These are phyloP conservation scores for Sturmia bella DNA, from an alignment of 2,888 invertebrate genomes.

Conservation along the genomic window DNA sequence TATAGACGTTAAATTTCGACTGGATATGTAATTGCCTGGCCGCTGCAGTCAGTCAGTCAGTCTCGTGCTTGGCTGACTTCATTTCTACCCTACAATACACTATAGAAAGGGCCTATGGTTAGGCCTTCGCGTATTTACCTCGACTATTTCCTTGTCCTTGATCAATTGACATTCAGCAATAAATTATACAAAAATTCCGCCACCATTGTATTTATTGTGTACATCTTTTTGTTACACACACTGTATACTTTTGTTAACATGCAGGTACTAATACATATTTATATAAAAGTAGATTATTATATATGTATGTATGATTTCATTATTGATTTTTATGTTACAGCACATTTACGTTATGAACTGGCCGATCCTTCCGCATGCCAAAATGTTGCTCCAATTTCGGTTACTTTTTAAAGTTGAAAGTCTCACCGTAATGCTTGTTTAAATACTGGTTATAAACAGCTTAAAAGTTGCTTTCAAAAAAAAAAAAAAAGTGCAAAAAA, in stretches of 20 bases:
- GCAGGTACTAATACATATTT: neutral
- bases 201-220: no score
- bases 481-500: neutral
- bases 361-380: slow-evolving; percentile 68
- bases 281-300: slow-evolving; percentile 1
- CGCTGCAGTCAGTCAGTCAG: no score
- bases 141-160: no score
- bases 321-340: slow-evolving; percentile 61
- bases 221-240: neutral
- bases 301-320: slow-evolving; percentile 39
- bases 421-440: neutral
- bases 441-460: slow-evolving; percentile 13
- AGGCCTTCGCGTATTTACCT: no score
- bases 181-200: no score
- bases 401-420: neutral
- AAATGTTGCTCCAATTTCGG: slow-evolving; percentile 39
- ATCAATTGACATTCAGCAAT: no score
- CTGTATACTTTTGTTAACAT: neutral
- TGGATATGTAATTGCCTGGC: no score
- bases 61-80: no score
- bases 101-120: no score
- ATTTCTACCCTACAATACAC: no score
- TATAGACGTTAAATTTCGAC: no score
- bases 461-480: neutral
- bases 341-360: slow-evolving; percentile 31